Evolutionary conservation across 2,113 vertebrate genomes (phyloP), one percentile per base, ranked within the genome.

Genomic region (Glaucidium brasilianum): DNA sequence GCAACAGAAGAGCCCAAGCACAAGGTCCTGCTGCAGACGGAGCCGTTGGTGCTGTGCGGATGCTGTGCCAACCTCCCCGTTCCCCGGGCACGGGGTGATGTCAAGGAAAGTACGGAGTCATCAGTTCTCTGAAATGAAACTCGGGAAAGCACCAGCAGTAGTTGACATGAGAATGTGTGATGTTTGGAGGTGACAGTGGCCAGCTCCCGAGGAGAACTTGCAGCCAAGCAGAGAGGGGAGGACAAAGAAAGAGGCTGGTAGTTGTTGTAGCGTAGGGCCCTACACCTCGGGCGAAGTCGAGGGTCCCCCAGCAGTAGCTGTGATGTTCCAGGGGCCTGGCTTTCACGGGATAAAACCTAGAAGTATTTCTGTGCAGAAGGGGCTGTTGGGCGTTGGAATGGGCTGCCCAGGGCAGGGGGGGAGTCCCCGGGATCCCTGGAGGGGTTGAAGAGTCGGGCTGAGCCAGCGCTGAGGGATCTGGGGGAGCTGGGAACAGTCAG

Each of bases 191-290:
- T 17, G 66, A 16, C 11, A 3, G 39, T 1, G 39, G 47, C 26
- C 68, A 3, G 37, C 15, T 68, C 83, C 78, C 6, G 10, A 5
- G 45, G 53, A 67, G 55, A 21, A 1, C n/a, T 15, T 26, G 55
- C 8, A 32, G 27, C 5, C 5, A n/a, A n/a, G 64, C 53, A 47
- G 55, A 13, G 49, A 50, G 79, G 43, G 15, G 26, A 76, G 13
- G 27, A 14, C 8, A 3, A 14, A 19, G 26, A 14, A 23, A 18
- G 45, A 53, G 59, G 76, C 37, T 26, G 0, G 10, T 2, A 3
- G 34, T 20, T 53, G 64, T 21, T 1, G 32, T 9, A 8, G n/a
- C 0, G 1, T 22, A 8, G 25, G 5, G 39, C 32, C 5, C 0
- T 10, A 17, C 5, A 9, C 43, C 43, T 5, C 49, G 6, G 49